Base-by-base conservation (phyloP, 2,113 vertebrate species). In the Epinephelus moara region DNA sequence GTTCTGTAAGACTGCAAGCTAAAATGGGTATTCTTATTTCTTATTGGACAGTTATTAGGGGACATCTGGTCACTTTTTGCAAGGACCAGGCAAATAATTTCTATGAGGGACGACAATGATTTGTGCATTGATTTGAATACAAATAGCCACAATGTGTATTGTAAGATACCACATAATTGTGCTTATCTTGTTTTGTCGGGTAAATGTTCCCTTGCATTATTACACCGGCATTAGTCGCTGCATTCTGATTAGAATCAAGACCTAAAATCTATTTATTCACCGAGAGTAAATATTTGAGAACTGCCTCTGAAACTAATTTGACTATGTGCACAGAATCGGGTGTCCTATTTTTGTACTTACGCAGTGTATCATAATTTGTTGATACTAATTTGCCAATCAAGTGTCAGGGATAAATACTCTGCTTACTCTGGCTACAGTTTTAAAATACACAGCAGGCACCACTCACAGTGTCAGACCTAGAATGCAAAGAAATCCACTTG, bases 191-290 rank as follows among this genome's bases (percentile, higher is more conserved):
- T 45, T 53, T 9, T 49, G 37, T 68, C 50, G 4, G 21, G 4
- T 53, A 83, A 80, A 84, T 57, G 25, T 57, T 4, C 11, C 50
- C 27, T 37, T 59, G 55, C 60, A 62, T 76, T 47, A 72, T 80
- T 68, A 71, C 27, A 52, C 12, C 18, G 49, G n/a, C 4, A 52
- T 37, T 37, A 67, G 19, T 56, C 9, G 47, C 33, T 71, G 15
- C 15, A 53, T 67, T 53, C 25, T 23, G 45, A 71, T 23, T 25
- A 3, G 19, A 47, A 75, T 70, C 17, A 55, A 68, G 18, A 63
- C 27, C 30, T 33, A 30, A 27, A 57, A 60, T 64, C 0, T 25
- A 42, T 61, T 68, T 40, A 33, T 80, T 40, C 56, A 42, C 17
- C 4, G 27, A 60, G 42, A 59, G 23, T 23, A 56, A 40, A 66